Percentiles rank a stretch among this genome's conserved stretches.
Evolutionary conservation across 2,888 invertebrate species (phyloP).

Genomic region (Luffia ferchaultella): DNA sequence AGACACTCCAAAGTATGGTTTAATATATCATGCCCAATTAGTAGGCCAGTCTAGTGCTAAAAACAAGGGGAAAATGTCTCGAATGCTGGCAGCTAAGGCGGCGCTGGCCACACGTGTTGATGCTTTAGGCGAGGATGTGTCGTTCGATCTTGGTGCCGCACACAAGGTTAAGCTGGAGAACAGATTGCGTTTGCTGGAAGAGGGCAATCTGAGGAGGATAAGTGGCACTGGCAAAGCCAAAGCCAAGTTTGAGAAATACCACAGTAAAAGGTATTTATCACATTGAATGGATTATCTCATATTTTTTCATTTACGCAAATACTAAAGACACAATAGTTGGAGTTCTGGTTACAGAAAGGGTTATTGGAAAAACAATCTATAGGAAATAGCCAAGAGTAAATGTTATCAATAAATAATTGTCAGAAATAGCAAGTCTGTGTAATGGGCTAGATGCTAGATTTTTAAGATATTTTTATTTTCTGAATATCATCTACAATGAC

Average conservation of each 20-base stretch:
- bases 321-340: no score
- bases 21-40: constrained; percentile 95
- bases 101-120: constrained; percentile 93
- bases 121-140: constrained; percentile 91
- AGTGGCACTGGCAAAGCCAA: constrained; percentile 91
- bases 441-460: no score
- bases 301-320: no score
- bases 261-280: constrained; percentile 82
- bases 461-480: no score
- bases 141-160: constrained; percentile 85
- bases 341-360: no score
- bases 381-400: no score
- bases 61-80: constrained; percentile 93
- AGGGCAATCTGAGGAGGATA: constrained; percentile 81
- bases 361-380: no score
- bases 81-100: constrained; percentile 97
- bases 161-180: constrained; percentile 90
- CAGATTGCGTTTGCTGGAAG: constrained; percentile 81
- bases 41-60: constrained; percentile 90
- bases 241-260: constrained; percentile 93
- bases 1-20: constrained; percentile 98
- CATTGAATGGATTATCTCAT: no score
- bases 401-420: not conserved
- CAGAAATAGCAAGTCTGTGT: no score
- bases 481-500: no score